Evolutionary conservation across 2,113 vertebrate species (phyloP), one percentile per base, ranked within the genome.

Genomic region (Perca schrenkii): DNA sequence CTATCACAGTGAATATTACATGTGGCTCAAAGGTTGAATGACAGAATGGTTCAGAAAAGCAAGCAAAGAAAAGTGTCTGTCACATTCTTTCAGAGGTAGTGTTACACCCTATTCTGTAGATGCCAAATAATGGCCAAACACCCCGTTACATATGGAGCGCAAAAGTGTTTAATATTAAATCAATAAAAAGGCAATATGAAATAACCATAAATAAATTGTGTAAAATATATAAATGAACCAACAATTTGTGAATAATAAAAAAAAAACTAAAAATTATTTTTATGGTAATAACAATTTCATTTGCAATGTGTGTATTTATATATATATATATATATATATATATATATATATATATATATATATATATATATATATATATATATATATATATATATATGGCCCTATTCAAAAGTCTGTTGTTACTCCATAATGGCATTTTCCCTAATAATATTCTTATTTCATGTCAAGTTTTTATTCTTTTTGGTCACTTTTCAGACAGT

Each of bases 21-120:
- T 58, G 70, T 56, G 69, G 54, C 60, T 65, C 49, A 49, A 47
- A 34, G 71, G 58, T 46, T 64, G 25, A 75, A 62, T 68, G 52
- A 74, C 50, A 76, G 36, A 63, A 46, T 1, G 31, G 50, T 77
- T 12, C 25, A 76, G 34, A n/a, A 52, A 54, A 76, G 52, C 25
- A 8, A 36, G 21, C 21, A 36, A 4, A 7, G 11, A 43, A 22
- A 63, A 71, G 34, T 34, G 28, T 80, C 62, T 64, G 43, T 74
- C 65, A 70, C 79, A 61, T 67, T 67, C 34, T 54, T 19, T 49
- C 14, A 57, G 80, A 89, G 82, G 75, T 77, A 87, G 70, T 54
- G 22, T 77, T 22, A 28, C 46, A 79, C 19, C 16, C 17, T 57
- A 15, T 60, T 21, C 69, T 22, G 70, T 15, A 15, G 22, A 43